Conservation (phyloP, 2,113 vertebrate species). For the Corvus cornix region DNA sequence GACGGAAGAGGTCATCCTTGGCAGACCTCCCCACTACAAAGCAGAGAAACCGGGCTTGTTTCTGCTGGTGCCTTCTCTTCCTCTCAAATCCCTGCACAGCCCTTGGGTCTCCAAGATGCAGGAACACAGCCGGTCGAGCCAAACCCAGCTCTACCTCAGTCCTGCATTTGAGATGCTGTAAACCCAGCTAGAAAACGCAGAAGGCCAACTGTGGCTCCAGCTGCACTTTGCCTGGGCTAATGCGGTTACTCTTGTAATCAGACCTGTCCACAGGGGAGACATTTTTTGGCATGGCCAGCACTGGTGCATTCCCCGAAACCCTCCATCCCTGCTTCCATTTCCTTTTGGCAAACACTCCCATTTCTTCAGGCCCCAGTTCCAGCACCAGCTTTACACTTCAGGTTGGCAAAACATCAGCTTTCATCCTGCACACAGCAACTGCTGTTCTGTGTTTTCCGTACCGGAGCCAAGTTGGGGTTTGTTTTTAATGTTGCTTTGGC, state of each 20-base stretch:
- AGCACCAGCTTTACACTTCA: constrained; percentile 68
- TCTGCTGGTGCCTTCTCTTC: background rate
- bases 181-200: background rate
- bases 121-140: background rate
- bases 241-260: constrained; percentile 28
- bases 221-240: constrained; percentile 29
- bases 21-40: background rate
- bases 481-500: constrained; percentile 58
- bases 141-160: background rate
- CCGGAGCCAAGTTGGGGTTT: constrained; percentile 23
- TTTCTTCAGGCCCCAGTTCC: constrained; percentile 60
- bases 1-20: background rate
- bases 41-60: background rate
- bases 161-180: background rate
- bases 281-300: background rate
- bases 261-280: constrained; percentile 59
- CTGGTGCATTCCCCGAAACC: constrained; percentile 55
- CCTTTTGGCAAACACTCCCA: constrained; percentile 60
- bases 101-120: background rate
- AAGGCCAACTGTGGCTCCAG: background rate
- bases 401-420: constrained; percentile 65
- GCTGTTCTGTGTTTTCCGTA: constrained; percentile 25
- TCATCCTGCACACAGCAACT: constrained; percentile 56
- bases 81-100: background rate
- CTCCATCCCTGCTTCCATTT: constrained; percentile 66